Percentiles rank a stretch among this genome's conserved stretches.
These are phyloP conservation scores for Ceratotherium simum DNA, from an alignment of 2,113 vertebrate species.

Conservation along the genomic window DNA sequence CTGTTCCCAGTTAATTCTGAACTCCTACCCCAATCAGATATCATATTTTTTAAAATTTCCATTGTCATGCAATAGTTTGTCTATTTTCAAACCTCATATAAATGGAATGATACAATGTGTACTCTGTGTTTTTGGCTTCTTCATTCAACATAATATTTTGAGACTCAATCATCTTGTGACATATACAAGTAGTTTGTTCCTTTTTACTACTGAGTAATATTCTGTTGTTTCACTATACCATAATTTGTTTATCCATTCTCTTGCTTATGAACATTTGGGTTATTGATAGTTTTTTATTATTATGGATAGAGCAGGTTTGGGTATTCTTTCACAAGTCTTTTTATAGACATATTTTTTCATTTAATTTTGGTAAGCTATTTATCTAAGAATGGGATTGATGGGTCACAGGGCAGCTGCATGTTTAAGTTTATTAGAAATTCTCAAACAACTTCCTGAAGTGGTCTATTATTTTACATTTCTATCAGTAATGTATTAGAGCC, in stretches of 20 bases:
- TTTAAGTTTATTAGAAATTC: neutral
- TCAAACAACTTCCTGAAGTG: neutral
- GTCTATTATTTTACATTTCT: neutral
- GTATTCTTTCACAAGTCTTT: neutral
- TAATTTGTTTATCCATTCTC: neutral
- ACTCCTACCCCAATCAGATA: neutral
- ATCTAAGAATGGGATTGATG: neutral
- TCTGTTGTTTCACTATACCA: neutral
- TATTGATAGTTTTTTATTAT: neutral
- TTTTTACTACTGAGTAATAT: neutral
- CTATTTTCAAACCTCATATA: neutral
- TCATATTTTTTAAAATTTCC: neutral
- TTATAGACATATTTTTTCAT: neutral
- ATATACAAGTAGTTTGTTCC: neutral
- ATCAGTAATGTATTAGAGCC: neutral
- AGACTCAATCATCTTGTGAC: neutral
- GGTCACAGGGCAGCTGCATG: neutral
- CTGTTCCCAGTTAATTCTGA: neutral
- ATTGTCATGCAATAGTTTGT: neutral
- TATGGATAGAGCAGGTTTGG: neutral
- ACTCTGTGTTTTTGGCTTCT: neutral
- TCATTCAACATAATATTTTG: neutral
- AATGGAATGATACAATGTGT: neutral
- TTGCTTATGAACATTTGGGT: neutral
- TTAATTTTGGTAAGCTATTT: conserved; percentile 4